Conservation (phyloP, 2,797 vertebrate species). For the Tinamus major region DNA sequence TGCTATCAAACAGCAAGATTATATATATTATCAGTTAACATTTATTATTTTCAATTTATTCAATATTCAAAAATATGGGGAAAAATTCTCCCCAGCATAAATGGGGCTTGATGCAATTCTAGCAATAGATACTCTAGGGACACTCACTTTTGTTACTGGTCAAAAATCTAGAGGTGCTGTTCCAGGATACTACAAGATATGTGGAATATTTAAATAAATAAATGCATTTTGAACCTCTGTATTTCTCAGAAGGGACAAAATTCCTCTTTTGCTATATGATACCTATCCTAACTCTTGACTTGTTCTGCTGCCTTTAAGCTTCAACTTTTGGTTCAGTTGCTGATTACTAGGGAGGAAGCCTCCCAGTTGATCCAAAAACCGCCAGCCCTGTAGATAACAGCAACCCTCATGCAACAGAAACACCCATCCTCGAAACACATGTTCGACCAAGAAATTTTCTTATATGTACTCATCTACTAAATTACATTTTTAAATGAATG, state of each 20-base stretch:
- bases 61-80: neutral
- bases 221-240: neutral
- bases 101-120: neutral
- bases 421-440: neutral
- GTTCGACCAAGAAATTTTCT: neutral
- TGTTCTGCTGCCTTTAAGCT: neutral
- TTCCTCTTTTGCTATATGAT: neutral
- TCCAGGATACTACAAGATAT: neutral
- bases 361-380: neutral
- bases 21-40: neutral
- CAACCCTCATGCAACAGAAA: neutral
- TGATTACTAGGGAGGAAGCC: neutral
- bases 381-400: neutral
- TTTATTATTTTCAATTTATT: neutral
- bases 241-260: neutral
- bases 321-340: neutral
- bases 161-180: neutral
- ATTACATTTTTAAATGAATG: constrained; percentile 16
- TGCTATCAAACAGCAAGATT: neutral
- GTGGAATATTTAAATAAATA: neutral
- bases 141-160: neutral
- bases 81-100: neutral
- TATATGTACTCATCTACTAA: neutral
- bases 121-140: neutral
- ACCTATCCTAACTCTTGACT: neutral